These are phyloP conservation scores for Mohoua ochrocephala DNA, from an alignment of 2,113 vertebrate genomes.

Conservation along the genomic window DNA sequence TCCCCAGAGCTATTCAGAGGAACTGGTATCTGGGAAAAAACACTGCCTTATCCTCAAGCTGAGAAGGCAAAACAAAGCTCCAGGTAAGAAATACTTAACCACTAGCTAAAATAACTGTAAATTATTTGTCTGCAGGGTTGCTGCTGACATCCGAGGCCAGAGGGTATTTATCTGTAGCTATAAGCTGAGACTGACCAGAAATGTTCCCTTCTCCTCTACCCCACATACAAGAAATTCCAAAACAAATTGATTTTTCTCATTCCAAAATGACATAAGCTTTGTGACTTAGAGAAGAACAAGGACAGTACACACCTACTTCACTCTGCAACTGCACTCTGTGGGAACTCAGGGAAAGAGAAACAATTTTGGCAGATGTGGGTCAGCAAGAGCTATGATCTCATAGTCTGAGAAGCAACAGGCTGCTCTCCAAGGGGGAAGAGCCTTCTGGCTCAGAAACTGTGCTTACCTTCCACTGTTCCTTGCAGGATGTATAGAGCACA, in stretches of 20 bases:
- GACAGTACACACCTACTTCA: background rate
- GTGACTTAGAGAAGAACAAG: background rate
- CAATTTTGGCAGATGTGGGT: slow-evolving; percentile 17
- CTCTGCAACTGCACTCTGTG: background rate
- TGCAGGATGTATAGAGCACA: slow-evolving; percentile 96
- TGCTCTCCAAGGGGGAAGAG: slow-evolving; percentile 2
- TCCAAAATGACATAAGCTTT: background rate
- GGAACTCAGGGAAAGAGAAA: background rate
- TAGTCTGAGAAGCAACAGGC: slow-evolving; percentile 50
- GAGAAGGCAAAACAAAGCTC: background rate
- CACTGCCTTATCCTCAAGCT: background rate
- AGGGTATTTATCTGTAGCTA: background rate
- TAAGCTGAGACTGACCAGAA: background rate
- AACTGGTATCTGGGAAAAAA: background rate
- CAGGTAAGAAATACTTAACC: background rate
- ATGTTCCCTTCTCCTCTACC: background rate
- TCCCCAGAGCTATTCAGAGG: background rate
- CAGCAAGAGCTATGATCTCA: slow-evolving; percentile 44
- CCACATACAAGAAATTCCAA: background rate
- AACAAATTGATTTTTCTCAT: background rate
- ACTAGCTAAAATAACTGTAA: background rate
- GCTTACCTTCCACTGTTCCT: slow-evolving; percentile 91
- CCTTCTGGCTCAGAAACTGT: background rate
- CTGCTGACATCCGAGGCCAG: background rate
- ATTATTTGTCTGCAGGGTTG: background rate